These are phyloP conservation scores for Papilio protenor DNA, from an alignment of 2,888 invertebrate species.

Conservation along the genomic window DNA sequence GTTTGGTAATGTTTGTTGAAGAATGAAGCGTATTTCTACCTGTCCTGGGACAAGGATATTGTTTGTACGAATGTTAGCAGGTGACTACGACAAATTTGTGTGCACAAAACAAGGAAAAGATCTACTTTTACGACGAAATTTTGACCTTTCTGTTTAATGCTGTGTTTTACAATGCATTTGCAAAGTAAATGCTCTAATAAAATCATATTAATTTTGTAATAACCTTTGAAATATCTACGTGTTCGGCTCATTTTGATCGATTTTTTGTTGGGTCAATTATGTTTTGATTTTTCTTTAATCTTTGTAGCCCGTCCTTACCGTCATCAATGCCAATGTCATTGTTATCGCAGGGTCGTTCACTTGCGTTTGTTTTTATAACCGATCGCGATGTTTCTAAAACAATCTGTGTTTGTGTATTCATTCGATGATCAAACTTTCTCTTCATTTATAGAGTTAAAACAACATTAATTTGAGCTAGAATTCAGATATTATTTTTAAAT, in stretches of 20 bases:
- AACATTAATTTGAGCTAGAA: not conserved
- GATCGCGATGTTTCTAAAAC: constrained; percentile 8
- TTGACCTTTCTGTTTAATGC: not conserved
- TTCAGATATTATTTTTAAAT: not conserved
- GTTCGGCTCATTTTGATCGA: not conserved
- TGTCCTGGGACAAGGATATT: constrained; percentile 31
- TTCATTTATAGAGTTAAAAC: not conserved
- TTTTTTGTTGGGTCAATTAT: not conserved
- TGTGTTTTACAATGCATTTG: not conserved
- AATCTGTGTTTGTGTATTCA: not conserved
- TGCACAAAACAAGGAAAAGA: constrained; percentile 6
- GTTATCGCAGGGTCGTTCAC: constrained; percentile 17
- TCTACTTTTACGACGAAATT: constrained; percentile 12
- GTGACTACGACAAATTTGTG: constrained; percentile 32
- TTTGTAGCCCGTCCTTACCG: not conserved
- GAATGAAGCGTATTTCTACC: constrained; percentile 37
- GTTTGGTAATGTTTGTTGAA: constrained; percentile 11
- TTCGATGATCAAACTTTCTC: not conserved
- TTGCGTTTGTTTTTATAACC: constrained; percentile 19
- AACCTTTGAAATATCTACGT: not conserved
- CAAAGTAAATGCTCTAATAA: too few relatives aligned
- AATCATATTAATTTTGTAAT: not conserved
- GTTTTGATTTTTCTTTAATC: not conserved
- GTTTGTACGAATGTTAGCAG: constrained; percentile 40
- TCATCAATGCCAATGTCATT: constrained; percentile 20